phyloP scores from a whole-genome alignment of 2,113 vertebrate species.

The human region DNA sequence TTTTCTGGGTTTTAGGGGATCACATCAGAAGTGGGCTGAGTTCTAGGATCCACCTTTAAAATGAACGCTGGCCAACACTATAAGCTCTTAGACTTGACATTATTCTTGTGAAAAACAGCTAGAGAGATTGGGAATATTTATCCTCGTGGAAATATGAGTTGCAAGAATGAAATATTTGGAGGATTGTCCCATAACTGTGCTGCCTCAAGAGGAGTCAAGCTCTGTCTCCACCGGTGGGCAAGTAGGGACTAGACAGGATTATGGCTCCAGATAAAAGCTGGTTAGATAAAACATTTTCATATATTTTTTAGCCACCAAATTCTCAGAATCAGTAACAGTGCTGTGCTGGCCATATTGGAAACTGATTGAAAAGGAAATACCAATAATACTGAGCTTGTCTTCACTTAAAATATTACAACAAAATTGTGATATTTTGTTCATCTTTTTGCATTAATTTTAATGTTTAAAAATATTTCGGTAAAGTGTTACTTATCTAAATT shows the following conservation, averaged over 20 bases:
- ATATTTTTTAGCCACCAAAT: neutral
- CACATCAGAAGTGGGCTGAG: neutral
- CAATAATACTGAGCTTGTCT: too few relatives aligned
- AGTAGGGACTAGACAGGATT: neutral
- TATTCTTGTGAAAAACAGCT: neutral
- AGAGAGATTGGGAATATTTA: neutral
- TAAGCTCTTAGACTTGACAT: neutral
- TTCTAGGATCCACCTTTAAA: neutral
- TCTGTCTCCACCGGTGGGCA: fast-evolving
- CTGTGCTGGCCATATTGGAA: neutral
- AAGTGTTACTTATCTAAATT: neutral
- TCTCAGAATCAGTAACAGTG: neutral
- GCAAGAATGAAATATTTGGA: neutral
- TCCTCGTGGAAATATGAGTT: neutral
- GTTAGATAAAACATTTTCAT: neutral
- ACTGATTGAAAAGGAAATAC: neutral
- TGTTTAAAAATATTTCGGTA: neutral
- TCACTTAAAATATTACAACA: neutral
- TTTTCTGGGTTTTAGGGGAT: neutral
- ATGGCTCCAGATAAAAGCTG: neutral
- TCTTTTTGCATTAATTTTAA: neutral
- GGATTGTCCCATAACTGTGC: neutral
- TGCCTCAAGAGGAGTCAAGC: neutral
- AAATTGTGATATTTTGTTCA: neutral
- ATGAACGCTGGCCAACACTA: neutral